Percentiles rank a stretch among this genome's conserved stretches.
Conservation (phyloP, 2,797 vertebrate genomes). For the Periophthalmus magnuspinnatus region DNA sequence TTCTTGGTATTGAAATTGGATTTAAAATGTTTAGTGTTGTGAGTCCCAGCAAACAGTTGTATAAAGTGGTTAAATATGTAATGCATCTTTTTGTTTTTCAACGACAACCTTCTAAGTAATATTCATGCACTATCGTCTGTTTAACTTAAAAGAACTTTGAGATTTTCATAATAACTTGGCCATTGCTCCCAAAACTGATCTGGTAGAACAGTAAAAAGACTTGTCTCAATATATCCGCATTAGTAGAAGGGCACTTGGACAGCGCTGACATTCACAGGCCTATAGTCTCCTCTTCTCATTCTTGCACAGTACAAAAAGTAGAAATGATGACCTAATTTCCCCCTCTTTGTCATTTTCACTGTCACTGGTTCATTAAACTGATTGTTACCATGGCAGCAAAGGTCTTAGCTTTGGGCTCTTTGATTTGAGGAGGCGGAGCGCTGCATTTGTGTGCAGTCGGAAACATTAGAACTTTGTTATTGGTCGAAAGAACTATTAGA, state of each 20-base stretch:
- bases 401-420: conserved; percentile 13
- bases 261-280: conserved; percentile 5
- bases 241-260: conserved; percentile 13
- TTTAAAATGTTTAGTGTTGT: too few relatives aligned
- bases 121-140: neutral
- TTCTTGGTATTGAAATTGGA: too few relatives aligned
- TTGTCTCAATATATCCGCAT: conserved; percentile 4
- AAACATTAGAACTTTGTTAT: conserved; percentile 4
- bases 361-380: conserved; percentile 17
- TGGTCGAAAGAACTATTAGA: neutral
- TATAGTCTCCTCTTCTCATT: conserved; percentile 11
- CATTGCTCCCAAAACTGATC: neutral
- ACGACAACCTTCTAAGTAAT: neutral
- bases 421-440: conserved; percentile 1
- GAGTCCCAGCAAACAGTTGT: neutral
- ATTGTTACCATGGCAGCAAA: conserved; percentile 18
- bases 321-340: conserved; percentile 18
- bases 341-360: conserved; percentile 15
- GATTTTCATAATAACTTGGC: neutral
- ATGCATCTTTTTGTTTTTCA: neutral
- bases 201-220: neutral
- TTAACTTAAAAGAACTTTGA: neutral
- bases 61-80: neutral
- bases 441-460: neutral
- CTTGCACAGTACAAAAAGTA: conserved; percentile 10